Evolutionary conservation across 2,797 vertebrate species (phyloP), one percentile per base, ranked within the genome.

Genomic region (Bradypus variegatus): DNA sequence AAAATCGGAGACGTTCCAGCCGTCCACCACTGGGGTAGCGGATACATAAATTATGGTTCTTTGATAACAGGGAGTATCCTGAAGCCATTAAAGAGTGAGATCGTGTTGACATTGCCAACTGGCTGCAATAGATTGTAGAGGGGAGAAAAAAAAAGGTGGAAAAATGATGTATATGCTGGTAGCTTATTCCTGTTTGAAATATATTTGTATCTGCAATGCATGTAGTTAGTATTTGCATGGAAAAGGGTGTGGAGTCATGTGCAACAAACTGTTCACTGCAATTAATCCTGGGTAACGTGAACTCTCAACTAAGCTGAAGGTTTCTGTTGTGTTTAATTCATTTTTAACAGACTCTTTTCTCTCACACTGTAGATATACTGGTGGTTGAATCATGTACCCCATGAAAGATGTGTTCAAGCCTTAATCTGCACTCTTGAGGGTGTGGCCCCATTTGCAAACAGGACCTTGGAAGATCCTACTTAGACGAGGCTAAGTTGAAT

Each of bases 21-120:
- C 75, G 41, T 60, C 48, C 21, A 2, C 69, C 60, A 36, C 53
- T 60, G 64, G 77, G 80, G 31, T 70, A 70, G 33, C 53, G 75
- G 41, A 91, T 92, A 72, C 86, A 70, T 78, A 86, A 93, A 79
- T 82, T 48, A 85, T 50, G 64, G n/a, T 79, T 88, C 18, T 94
- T 92, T 92, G 73, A 92, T 48, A 60, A 60, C n/a, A 73, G 60
- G 50, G 12, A 76, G 48, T 76, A 77, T 29, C 36, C 8, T 33
- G 36, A 70, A 76, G 72, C 62, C 64, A 27, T 55, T 65, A 76
- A 78, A 50, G 45, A 92, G 31, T 67, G 62, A 88, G 21, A 91
- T 5, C 45, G 36, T 33, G 45, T 72, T 80, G 50, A 80, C 58
- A n/a, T 18, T 36, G 45, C 45, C 53, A 73, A 41, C 14, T 4